Percentiles rank a stretch among this genome's conserved stretches.
Conservation (phyloP, 2,113 vertebrate genomes). For the Capricornis sumatraensis region DNA sequence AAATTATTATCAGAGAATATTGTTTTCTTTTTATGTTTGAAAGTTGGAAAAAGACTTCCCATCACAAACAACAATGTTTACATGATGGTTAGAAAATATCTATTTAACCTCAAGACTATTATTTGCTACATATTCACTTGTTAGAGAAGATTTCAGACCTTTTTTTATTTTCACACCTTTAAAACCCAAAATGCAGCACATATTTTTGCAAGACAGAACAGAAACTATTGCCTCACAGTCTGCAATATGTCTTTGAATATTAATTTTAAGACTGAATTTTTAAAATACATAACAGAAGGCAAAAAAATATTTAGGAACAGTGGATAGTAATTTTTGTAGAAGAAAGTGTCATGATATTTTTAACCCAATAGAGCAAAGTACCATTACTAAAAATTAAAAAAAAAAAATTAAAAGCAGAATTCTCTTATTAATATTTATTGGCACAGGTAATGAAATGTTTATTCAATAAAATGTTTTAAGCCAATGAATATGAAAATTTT, state of each 20-base stretch:
- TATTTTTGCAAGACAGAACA: neutral
- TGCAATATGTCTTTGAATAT: neutral
- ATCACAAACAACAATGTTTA: neutral
- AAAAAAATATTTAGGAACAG: neutral
- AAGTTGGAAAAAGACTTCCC: neutral
- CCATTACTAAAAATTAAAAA: neutral
- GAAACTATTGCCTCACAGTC: neutral
- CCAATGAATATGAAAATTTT: neutral
- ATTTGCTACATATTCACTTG: neutral
- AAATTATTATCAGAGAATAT: neutral
- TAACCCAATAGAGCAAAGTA: neutral
- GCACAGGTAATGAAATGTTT: neutral
- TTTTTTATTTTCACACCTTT: neutral
- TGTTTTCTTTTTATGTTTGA: neutral
- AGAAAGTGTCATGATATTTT: neutral
- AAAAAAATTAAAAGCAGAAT: neutral
- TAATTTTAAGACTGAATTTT: neutral
- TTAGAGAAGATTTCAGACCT: neutral
- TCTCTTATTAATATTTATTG: neutral
- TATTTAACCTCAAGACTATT: neutral
- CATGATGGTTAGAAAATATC: neutral
- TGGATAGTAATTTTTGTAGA: neutral
- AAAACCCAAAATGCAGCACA: neutral
- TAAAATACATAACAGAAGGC: neutral
- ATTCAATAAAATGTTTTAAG: neutral